Evolutionary conservation across 1,140 invertebrate species (phyloP).

Genomic region (Magallana ariakensis): DNA sequence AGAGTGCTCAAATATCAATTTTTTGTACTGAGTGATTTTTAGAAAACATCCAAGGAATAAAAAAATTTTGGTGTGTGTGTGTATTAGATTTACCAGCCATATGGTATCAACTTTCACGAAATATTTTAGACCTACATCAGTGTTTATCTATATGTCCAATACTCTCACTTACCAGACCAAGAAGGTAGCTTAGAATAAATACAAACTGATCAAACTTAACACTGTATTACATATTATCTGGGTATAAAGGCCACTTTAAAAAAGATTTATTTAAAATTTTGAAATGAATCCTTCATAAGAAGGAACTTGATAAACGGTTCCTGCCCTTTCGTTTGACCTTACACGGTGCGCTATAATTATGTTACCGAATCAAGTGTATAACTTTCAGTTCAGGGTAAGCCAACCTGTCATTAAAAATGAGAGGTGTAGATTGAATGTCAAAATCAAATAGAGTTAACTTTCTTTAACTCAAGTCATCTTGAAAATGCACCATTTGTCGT

Average conservation of each 20-base stretch:
- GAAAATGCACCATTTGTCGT: not conserved
- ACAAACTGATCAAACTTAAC: not conserved
- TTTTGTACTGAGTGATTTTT: no score
- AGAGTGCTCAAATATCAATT: no score
- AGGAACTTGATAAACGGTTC: slow-evolving; percentile 19
- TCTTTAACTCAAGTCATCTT: slow-evolving; percentile 23
- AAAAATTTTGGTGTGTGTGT: no score
- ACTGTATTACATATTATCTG: not conserved
- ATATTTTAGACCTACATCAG: no score
- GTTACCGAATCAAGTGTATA: slow-evolving; percentile 18
- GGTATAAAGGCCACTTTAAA: not conserved
- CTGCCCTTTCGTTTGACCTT: not conserved
- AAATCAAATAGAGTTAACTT: slow-evolving; percentile 30
- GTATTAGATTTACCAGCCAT: no score
- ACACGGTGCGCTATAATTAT: not conserved
- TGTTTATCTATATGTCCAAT: no score
- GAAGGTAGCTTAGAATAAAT: no score
- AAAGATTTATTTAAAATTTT: not conserved
- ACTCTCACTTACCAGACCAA: no score
- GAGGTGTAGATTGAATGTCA: not conserved
- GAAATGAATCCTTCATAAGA: not conserved
- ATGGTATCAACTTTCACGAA: no score
- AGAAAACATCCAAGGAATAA: no score
- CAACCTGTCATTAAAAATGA: slow-evolving; percentile 11
- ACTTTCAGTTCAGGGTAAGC: not conserved